Evolutionary conservation across 2,888 invertebrate species (phyloP), one percentile per base, ranked within the genome.

Genomic region (Sphaerolaimus hirsutus): DNA sequence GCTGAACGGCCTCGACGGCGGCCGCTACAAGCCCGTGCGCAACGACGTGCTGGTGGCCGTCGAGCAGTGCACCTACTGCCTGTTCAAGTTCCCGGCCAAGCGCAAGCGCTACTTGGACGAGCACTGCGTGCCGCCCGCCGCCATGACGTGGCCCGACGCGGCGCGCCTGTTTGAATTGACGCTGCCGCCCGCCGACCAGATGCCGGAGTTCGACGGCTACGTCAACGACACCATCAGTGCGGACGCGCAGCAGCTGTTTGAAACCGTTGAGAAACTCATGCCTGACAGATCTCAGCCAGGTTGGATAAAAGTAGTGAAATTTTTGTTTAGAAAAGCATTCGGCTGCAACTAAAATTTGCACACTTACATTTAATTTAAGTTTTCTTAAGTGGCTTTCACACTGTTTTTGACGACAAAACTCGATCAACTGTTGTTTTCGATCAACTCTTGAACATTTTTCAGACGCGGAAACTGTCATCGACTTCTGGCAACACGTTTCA

Each of bases 41-140:
- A 64, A 65, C 56, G 76, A 77, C 59, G 71, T 83, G 2, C 74
- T 74, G 49, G 77, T 78, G 54, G 75, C 78, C 53, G 70, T 86
- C 58, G 87, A 87, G 58, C 87, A 89, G 66, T 74, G 76, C 50
- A 72, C 78, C 49, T 84, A 75, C 64, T 7, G 37, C 37, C 22
- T 17, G 12, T 41, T 26, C 21, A 58, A 60, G 22, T 63, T 64
- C 53, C 65, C 65, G 1, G 61, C 56, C 52, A 62, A 60, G 48
- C 56, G 22, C 17, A 32, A 21, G 3, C 44, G 47, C 10, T 29
- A 46, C 22, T 27, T 49, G 26, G 45, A 24, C 19, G 36, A 42
- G n/a, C 45, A 46, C 37, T 2, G 2, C 19, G 32, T 41, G 25
- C 2, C n/a, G n/a, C 19, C 29, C 5, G 22, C 46, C n/a, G 19